phyloP scores from a whole-genome alignment of 92 coral and sea anemone genomes.

The Porites lobata region DNA sequence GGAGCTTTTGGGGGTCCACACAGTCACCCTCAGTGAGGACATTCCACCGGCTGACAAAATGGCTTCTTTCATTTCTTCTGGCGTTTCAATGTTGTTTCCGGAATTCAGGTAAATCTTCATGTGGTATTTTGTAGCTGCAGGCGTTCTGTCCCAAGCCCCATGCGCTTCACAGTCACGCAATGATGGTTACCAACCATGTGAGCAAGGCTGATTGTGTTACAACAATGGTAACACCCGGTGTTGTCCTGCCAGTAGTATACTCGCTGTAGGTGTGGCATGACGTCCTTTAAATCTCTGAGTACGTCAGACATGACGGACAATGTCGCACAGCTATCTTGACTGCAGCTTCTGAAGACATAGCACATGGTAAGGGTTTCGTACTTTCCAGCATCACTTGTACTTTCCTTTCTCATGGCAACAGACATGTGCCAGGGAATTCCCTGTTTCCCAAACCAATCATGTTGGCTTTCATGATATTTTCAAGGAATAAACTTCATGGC shows the following conservation, averaged over 20 bases:
- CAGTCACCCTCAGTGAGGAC: neutral
- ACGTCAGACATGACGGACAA: conserved; percentile 25
- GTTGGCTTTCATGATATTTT: conserved; percentile 8
- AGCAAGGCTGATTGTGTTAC: conserved; percentile 20
- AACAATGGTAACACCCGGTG: conserved; percentile 27
- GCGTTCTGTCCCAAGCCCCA: neutral
- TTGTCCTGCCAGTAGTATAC: conserved; percentile 37
- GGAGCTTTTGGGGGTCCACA: conserved; percentile 29
- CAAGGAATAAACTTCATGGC: conserved; percentile 17
- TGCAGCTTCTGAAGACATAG: conserved; percentile 12
- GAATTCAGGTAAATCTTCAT: conserved; percentile 41
- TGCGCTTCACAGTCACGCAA: conserved; percentile 4
- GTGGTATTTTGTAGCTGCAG: conserved; percentile 20
- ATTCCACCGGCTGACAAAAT: conserved; percentile 14
- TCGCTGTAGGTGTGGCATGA: conserved; percentile 16
- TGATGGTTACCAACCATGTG: conserved; percentile 2
- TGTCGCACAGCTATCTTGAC: conserved; percentile 30
- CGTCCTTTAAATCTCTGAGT: conserved; percentile 21
- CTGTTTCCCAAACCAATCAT: conserved; percentile 14
- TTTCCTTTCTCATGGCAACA: conserved; percentile 17
- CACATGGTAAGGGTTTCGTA: conserved; percentile 14
- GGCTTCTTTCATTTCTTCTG: conserved; percentile 28
- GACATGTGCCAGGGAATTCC: conserved; percentile 24
- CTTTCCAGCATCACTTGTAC: neutral
- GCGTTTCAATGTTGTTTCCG: conserved; percentile 25